Evolutionary conservation across 2,113 vertebrate species (phyloP).

Genomic region (Anthoscopus minutus): DNA sequence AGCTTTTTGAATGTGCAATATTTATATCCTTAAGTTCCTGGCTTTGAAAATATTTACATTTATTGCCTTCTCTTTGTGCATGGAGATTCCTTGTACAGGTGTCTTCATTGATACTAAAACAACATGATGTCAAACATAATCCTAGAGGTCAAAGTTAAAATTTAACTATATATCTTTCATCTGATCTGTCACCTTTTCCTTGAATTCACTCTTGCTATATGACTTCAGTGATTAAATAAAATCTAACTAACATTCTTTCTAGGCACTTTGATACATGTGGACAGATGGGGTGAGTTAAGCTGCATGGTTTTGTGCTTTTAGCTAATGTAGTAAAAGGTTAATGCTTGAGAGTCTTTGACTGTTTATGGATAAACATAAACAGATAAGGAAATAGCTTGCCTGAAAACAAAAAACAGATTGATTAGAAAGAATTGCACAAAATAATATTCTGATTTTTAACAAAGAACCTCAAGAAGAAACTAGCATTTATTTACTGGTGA

Average conservation of each 20-base stretch:
- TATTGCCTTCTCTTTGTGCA: neutral
- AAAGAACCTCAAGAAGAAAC: neutral
- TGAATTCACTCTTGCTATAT: neutral
- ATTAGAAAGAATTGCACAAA: neutral
- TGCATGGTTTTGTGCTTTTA: neutral
- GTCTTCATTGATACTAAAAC: constrained; percentile 5
- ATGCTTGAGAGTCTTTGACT: neutral
- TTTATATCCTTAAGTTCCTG: constrained; percentile 16
- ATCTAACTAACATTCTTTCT: neutral
- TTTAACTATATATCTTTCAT: neutral
- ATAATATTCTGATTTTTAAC: neutral
- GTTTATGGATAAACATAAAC: neutral
- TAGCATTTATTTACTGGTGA: neutral
- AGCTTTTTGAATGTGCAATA: constrained; percentile 27
- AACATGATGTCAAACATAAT: constrained; percentile 18
- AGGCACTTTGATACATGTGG: neutral
- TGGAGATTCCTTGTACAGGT: neutral
- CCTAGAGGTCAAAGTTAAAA: neutral
- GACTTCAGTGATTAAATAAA: neutral
- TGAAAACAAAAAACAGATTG: neutral
- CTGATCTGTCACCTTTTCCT: neutral
- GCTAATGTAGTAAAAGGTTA: neutral
- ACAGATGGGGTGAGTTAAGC: neutral
- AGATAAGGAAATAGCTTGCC: neutral
- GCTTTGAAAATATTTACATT: constrained; percentile 50